These are phyloP conservation scores for Oreochromis mossambicus DNA, from an alignment of 2,797 vertebrate genomes.

Conservation along the genomic window DNA sequence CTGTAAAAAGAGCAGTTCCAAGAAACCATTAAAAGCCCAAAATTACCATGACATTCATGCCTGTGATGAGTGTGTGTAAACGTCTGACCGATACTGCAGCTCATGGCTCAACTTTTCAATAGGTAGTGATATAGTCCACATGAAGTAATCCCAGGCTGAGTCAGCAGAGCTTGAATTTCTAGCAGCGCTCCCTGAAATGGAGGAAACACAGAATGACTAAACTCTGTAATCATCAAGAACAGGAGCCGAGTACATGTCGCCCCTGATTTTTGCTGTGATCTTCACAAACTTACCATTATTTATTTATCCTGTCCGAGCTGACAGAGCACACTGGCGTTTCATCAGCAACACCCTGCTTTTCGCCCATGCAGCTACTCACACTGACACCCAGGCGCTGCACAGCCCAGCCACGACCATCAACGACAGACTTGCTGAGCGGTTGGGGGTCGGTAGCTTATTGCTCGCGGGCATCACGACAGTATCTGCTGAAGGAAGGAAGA, in stretches of 20 bases:
- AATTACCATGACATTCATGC: not conserved
- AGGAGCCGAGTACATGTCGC: not conserved
- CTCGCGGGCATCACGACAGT: slow-evolving; percentile 28
- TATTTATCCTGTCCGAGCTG: slow-evolving; percentile 30
- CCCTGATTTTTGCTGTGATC: slow-evolving; percentile 31
- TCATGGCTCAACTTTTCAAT: not conserved
- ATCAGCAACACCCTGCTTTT: slow-evolving; percentile 18
- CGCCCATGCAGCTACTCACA: not conserved
- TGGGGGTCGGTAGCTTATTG: slow-evolving; percentile 18
- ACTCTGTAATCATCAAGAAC: not conserved
- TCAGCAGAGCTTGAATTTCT: not conserved
- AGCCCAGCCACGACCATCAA: not conserved
- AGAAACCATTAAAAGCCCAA: not conserved
- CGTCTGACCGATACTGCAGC: not conserved
- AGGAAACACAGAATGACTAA: not conserved
- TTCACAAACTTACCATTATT: slow-evolving; percentile 18
- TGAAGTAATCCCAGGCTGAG: not conserved
- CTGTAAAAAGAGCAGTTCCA: not conserved
- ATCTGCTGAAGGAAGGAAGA: slow-evolving; percentile 18
- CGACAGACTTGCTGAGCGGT: slow-evolving; percentile 6
- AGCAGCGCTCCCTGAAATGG: not conserved
- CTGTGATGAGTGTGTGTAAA: not conserved
- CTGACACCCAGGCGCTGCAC: not conserved
- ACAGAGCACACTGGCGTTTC: slow-evolving; percentile 27
- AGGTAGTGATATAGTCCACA: not conserved